phyloP scores from a whole-genome alignment of 2,797 vertebrate species.

The Pseudochirops cupreus region DNA sequence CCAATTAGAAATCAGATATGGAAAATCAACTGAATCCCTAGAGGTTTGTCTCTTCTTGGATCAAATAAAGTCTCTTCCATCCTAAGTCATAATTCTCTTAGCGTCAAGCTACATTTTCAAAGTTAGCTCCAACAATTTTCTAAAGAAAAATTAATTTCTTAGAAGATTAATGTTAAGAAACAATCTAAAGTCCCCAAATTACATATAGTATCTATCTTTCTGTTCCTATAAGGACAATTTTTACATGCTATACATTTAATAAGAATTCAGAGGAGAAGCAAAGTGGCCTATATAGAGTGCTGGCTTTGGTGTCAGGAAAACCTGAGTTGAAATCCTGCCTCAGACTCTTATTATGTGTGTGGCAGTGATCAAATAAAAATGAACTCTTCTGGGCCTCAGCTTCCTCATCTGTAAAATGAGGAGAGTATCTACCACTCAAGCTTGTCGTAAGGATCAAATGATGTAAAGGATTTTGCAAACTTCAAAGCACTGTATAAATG shows the following conservation, averaged over 20 bases:
- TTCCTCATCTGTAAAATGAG: background rate
- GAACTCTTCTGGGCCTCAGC: background rate
- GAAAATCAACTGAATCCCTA: background rate
- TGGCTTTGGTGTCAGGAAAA: background rate
- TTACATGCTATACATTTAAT: background rate
- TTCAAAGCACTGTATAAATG: background rate
- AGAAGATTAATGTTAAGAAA: background rate
- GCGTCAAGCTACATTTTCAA: conserved; percentile 10
- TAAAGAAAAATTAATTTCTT: conserved; percentile 19
- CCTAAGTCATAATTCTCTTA: background rate
- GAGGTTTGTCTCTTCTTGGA: conserved; percentile 14
- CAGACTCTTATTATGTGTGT: background rate
- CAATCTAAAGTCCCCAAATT: background rate
- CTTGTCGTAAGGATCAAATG: background rate
- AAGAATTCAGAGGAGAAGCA: background rate
- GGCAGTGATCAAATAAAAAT: background rate
- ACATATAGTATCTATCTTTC: conserved; percentile 10
- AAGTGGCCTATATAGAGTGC: background rate
- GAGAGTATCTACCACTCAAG: background rate
- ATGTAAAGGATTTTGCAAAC: background rate
- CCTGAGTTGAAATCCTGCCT: background rate
- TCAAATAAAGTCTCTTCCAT: conserved; percentile 24
- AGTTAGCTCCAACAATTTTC: conserved; percentile 30
- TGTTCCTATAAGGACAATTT: conserved; percentile 24
- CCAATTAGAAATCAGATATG: conserved; percentile 14